Conservation (phyloP, 2,888 invertebrate genomes). For the Agonopterix arenella region DNA sequence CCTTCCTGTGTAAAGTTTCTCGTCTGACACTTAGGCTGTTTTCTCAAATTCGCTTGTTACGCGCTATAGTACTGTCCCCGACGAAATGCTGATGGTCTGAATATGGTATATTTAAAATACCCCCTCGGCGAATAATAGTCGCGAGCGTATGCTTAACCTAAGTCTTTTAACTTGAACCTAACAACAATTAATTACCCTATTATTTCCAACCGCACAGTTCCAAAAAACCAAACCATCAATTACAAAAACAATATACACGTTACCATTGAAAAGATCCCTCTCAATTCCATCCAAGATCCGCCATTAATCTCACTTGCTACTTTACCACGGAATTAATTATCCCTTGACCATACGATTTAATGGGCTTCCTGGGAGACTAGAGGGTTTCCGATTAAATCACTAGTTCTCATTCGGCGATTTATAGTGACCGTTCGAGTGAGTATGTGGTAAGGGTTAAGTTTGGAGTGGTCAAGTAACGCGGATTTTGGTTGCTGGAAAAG, state of each 20-base stretch:
- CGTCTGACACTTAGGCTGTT: no score
- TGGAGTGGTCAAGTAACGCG: neutral
- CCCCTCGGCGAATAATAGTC: no score
- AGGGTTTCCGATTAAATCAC: constrained; percentile 76
- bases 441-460: neutral
- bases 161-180: no score
- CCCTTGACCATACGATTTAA: constrained; percentile 76
- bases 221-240: constrained; percentile 16
- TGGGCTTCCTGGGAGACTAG: constrained; percentile 70
- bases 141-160: no score
- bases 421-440: constrained; percentile 51
- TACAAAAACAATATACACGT: constrained; percentile 50
- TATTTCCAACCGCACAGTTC: no score
- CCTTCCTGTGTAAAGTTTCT: no score
- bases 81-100: no score
- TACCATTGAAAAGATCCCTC: constrained; percentile 58
- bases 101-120: no score
- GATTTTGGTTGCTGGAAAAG: neutral
- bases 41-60: no score
- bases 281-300: constrained; percentile 41
- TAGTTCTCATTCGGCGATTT: constrained; percentile 75
- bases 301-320: constrained; percentile 72
- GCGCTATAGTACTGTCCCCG: no score
- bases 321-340: constrained; percentile 74
- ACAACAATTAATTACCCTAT: no score